Conservation (phyloP, 1,140 invertebrate genomes). For the Pogonognathellus flavescens region DNA sequence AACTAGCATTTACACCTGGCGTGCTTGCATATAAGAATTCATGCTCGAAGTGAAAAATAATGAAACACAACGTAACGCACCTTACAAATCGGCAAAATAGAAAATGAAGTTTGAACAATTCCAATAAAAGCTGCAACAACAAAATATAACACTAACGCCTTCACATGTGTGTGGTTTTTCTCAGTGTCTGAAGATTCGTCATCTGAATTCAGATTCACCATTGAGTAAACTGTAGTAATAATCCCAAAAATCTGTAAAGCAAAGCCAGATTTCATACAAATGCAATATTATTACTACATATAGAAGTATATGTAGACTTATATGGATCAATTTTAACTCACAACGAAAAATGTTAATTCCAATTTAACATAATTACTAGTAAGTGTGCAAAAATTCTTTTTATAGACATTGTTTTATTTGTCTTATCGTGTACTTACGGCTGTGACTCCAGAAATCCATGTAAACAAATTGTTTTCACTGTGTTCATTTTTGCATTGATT, state of each 20-base stretch:
- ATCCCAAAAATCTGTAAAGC: conserved; percentile 7
- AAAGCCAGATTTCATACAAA: background rate
- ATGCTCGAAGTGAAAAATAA: background rate
- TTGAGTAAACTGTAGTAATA: background rate
- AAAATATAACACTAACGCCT: conserved; percentile 7
- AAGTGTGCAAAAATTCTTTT: background rate
- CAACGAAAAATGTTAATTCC: too few species aligned
- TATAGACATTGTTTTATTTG: background rate
- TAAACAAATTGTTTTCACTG: conserved; percentile 25
- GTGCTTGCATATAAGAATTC: background rate
- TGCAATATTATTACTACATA: background rate
- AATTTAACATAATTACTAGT: too few species aligned
- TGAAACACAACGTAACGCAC: background rate
- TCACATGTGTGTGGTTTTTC: background rate
- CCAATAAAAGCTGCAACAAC: conserved; percentile 35
- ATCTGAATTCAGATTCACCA: background rate
- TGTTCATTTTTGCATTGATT: background rate
- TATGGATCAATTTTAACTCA: too few species aligned
- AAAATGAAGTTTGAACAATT: conserved; percentile 31
- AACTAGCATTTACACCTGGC: background rate
- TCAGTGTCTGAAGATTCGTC: background rate
- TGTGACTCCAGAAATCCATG: conserved; percentile 27
- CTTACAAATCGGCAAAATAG: conserved; percentile 19
- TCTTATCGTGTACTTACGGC: background rate
- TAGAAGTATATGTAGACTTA: too few species aligned